phyloP scores from a whole-genome alignment of 2,113 vertebrate species.

The Tonatia bakeri region DNA sequence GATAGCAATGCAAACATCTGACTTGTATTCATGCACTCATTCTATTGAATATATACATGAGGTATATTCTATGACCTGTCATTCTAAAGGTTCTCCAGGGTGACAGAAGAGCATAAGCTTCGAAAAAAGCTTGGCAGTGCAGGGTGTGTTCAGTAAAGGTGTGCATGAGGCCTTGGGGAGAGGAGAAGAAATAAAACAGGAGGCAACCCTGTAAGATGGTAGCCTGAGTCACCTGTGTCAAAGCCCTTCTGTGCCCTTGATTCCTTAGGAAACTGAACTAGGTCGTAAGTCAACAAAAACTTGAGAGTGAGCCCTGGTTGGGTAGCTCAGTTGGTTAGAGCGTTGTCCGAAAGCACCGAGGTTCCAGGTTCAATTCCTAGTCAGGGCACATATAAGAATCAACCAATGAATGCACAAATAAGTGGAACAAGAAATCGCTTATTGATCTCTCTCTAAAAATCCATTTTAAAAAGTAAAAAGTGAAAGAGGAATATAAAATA shows the following conservation, averaged over 20 bases:
- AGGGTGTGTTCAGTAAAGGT: not conserved
- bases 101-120: not conserved
- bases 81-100: not conserved
- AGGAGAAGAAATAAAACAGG: not conserved
- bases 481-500: not conserved
- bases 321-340: no score
- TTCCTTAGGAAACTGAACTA: not conserved
- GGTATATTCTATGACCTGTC: not conserved
- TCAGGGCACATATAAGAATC: no score
- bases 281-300: not conserved
- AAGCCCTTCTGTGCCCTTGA: not conserved
- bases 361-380: no score
- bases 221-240: not conserved
- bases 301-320: no score
- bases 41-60: not conserved
- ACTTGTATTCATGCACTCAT: not conserved
- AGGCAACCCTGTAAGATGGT: fast-evolving
- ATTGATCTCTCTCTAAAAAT: no score
- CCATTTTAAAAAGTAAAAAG: not conserved
- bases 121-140: not conserved
- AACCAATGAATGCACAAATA: no score
- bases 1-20: not conserved
- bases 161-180: not conserved
- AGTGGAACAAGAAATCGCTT: no score
- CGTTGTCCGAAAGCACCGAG: no score